These are phyloP conservation scores for Corythaeola cristata DNA, from an alignment of 2,113 vertebrate genomes.

Conservation along the genomic window DNA sequence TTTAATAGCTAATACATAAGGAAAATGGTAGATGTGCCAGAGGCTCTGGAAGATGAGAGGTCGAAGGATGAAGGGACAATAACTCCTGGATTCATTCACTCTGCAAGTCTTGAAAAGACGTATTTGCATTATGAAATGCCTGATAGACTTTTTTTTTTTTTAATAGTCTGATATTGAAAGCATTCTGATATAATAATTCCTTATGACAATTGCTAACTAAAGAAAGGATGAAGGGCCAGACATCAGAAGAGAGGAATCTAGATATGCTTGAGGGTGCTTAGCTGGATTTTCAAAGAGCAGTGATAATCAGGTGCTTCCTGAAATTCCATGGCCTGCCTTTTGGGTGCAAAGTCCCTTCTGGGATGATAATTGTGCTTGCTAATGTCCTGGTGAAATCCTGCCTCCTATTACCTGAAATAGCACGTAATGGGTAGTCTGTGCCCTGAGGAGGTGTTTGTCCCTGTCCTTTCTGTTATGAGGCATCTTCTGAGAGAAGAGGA, in stretches of 20 bases:
- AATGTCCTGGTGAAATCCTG: background rate
- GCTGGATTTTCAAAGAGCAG: background rate
- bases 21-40: conserved; percentile 31
- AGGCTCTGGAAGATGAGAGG: conserved; percentile 36
- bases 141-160: background rate
- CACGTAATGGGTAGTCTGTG: background rate
- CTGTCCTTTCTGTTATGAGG: background rate
- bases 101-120: conserved; percentile 13
- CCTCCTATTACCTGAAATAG: background rate
- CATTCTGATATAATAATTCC: background rate
- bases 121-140: conserved; percentile 29
- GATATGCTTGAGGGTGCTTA: background rate
- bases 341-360: background rate
- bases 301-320: background rate
- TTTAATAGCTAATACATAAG: conserved; percentile 31
- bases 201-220: background rate
- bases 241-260: background rate
- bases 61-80: conserved; percentile 51
- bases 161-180: background rate
- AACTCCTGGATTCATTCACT: conserved; percentile 34
- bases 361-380: background rate
- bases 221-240: background rate
- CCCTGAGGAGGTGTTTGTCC: background rate
- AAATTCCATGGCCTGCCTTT: background rate
- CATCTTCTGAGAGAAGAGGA: background rate